Evolutionary conservation across 1,140 invertebrate genomes (phyloP).

Genomic region (Venustaconcha ellipsiformis): DNA sequence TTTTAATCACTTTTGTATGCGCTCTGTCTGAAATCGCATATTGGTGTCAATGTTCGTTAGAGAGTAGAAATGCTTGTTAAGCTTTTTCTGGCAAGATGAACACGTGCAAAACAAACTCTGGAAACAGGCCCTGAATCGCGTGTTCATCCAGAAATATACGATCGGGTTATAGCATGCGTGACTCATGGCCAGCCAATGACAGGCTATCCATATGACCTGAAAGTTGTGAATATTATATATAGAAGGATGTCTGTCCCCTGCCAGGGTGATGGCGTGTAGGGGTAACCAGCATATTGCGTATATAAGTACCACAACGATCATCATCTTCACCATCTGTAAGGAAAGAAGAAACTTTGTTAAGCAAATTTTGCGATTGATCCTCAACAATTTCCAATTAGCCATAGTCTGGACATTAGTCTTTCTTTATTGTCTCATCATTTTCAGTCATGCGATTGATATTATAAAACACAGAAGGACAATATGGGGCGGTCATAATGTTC

Average conservation of each 20-base stretch:
- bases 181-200: constrained; percentile 90
- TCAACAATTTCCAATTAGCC: too few species aligned
- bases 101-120: constrained; percentile 41
- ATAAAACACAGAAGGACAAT: too few species aligned
- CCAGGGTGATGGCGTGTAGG: constrained; percentile 77
- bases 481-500: too few species aligned
- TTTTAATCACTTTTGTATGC: too few species aligned
- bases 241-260: constrained; percentile 56
- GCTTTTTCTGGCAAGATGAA: constrained; percentile 9
- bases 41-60: too few species aligned
- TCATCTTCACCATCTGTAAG: constrained; percentile 94
- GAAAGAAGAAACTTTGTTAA: constrained; percentile 46
- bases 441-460: too few species aligned
- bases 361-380: too few species aligned
- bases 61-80: too few species aligned
- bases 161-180: constrained; percentile 93
- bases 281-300: constrained; percentile 91
- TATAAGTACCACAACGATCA: constrained; percentile 88
- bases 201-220: constrained; percentile 53
- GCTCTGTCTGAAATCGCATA: too few species aligned
- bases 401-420: too few species aligned
- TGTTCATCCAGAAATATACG: constrained; percentile 94
- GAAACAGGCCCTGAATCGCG: constrained; percentile 77
- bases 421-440: too few species aligned
- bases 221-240: constrained; percentile 71